Percentiles rank a stretch among this genome's conserved stretches.
Conservation (phyloP, 2,113 vertebrate species). For the Tenrec ecaudatus region DNA sequence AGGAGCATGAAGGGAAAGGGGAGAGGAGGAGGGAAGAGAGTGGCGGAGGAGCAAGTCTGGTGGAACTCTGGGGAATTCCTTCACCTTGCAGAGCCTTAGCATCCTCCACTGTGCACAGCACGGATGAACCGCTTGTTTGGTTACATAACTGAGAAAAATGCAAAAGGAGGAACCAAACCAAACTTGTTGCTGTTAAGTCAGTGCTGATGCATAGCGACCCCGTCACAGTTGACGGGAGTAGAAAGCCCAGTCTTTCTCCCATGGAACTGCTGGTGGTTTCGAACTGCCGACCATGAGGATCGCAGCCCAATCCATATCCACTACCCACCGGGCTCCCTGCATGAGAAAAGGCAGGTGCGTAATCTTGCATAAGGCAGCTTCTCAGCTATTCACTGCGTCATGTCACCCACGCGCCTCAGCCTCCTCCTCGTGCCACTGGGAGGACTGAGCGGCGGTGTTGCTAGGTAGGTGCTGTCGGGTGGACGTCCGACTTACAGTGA, state of each 20-base stretch:
- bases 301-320: too few relatives aligned
- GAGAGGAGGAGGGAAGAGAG: background rate
- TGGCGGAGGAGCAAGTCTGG: background rate
- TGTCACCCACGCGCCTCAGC: accelerated
- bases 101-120: background rate
- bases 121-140: accelerated
- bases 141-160: background rate
- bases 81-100: background rate
- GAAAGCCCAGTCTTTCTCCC: too few relatives aligned
- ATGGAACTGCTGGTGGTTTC: too few relatives aligned
- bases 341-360: accelerated
- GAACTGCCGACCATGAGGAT: too few relatives aligned
- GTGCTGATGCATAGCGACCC: too few relatives aligned
- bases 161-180: too few relatives aligned
- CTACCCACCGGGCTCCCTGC: too few relatives aligned
- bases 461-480: background rate
- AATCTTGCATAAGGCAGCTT: accelerated
- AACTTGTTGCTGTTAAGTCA: too few relatives aligned
- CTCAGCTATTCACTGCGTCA: background rate
- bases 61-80: background rate
- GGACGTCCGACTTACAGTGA: background rate
- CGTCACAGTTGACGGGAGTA: too few relatives aligned
- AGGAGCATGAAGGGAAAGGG: background rate
- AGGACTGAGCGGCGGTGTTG: background rate
- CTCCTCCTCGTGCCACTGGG: background rate